Percentiles rank a stretch among this genome's conserved stretches.
Evolutionary conservation across 2,797 vertebrate species (phyloP).

Genomic region (Luscinia megarhynchos): DNA sequence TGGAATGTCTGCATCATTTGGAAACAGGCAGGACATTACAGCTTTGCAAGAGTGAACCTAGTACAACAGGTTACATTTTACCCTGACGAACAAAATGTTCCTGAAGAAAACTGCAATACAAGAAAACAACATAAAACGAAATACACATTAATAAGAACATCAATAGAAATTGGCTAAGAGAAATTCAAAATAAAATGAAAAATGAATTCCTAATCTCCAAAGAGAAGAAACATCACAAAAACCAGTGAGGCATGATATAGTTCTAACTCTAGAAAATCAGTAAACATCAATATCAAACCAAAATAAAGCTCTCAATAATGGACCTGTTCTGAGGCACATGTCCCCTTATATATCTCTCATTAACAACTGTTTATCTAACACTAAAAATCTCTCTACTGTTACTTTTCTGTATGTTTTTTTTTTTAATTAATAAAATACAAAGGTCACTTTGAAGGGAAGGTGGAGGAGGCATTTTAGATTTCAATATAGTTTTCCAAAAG

Average conservation of each 20-base stretch:
- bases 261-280: not conserved
- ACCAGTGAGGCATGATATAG: not conserved
- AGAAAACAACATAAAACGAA: not conserved
- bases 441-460: not conserved
- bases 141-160: not conserved
- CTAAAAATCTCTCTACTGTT: not conserved
- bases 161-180: not conserved
- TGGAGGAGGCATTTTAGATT: fast-evolving
- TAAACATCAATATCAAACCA: not conserved
- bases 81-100: fast-evolving
- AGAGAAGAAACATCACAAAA: not conserved
- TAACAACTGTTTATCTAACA: not conserved
- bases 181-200: not conserved
- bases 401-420: not conserved
- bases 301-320: not conserved
- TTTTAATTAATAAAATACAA: not conserved
- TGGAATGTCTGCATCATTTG: not conserved
- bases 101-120: not conserved
- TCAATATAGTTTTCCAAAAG: not conserved
- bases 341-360: not conserved
- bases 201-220: not conserved
- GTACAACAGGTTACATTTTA: not conserved
- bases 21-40: not conserved
- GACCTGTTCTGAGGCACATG: not conserved
- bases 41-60: not conserved